Conservation (phyloP, 2,797 vertebrate genomes). For the Mallotus villosus region DNA sequence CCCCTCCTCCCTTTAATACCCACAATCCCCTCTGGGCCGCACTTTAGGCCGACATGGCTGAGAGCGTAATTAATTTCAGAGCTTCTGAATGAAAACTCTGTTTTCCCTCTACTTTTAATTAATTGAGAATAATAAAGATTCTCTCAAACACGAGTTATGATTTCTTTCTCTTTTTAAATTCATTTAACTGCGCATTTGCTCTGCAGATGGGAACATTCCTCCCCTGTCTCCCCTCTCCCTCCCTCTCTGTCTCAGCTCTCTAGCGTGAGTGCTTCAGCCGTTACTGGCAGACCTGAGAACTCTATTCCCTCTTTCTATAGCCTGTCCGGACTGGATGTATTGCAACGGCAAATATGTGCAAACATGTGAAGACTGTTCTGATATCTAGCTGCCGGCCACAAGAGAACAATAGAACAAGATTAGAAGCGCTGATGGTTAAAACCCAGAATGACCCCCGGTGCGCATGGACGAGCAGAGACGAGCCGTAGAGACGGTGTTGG, state of each 20-base stretch:
- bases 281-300: background rate
- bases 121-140: conserved; percentile 64
- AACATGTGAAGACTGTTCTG: background rate
- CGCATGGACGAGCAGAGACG: background rate
- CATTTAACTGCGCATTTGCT: conserved; percentile 2
- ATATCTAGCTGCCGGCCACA: background rate
- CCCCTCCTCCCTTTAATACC: conserved; percentile 57
- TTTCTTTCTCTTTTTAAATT: conserved; percentile 21
- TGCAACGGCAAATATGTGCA: background rate
- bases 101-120: conserved; percentile 67
- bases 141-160: conserved; percentile 44
- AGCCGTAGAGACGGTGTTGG: background rate
- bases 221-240: background rate
- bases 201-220: background rate
- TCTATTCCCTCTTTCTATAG: conserved; percentile 14
- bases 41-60: conserved; percentile 62
- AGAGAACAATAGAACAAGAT: too few species aligned
- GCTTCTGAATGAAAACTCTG: conserved; percentile 68
- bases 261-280: conserved; percentile 19
- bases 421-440: too few species aligned
- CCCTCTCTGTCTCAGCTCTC: conserved; percentile 28
- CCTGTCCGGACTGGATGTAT: background rate
- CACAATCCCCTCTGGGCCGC: conserved; percentile 64
- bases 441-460: too few species aligned
- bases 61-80: conserved; percentile 72